These are phyloP conservation scores for Bombus waltoni DNA, from an alignment of 1,140 invertebrate species.

Conservation along the genomic window DNA sequence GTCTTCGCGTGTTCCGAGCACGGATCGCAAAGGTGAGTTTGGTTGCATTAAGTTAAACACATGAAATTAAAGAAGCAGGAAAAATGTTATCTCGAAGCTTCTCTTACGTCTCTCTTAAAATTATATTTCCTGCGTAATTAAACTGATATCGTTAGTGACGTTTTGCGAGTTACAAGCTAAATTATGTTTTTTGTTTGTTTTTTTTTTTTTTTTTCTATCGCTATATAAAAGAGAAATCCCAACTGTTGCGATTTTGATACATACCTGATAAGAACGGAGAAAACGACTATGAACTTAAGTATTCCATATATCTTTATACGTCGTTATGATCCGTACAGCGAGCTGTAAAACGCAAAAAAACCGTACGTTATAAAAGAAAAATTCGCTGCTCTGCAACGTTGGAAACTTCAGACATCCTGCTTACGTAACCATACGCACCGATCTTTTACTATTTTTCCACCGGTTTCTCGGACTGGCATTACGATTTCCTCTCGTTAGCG, in stretches of 20 bases:
- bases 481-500: slow-evolving; percentile 35
- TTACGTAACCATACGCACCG: neutral
- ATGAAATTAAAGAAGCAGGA: too few relatives aligned
- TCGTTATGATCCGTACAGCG: neutral
- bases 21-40: slow-evolving; percentile 75
- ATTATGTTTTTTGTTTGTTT: too few relatives aligned
- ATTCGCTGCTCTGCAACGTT: neutral
- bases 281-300: neutral
- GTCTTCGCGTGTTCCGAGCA: slow-evolving; percentile 86
- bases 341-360: neutral
- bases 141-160: too few relatives aligned
- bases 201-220: too few relatives aligned
- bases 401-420: neutral
- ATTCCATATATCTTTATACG: neutral
- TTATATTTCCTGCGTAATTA: too few relatives aligned
- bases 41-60: too few relatives aligned
- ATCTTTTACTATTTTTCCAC: slow-evolving; percentile 36
- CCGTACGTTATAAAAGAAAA: neutral
- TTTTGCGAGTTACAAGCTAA: too few relatives aligned
- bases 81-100: too few relatives aligned
- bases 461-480: neutral
- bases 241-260: too few relatives aligned
- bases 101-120: too few relatives aligned
- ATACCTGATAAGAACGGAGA: neutral
- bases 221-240: too few relatives aligned